Evolutionary conservation across 1,140 invertebrate genomes (phyloP), one percentile per base, ranked within the genome.

Genomic region (Drosophila grimshawi): DNA sequence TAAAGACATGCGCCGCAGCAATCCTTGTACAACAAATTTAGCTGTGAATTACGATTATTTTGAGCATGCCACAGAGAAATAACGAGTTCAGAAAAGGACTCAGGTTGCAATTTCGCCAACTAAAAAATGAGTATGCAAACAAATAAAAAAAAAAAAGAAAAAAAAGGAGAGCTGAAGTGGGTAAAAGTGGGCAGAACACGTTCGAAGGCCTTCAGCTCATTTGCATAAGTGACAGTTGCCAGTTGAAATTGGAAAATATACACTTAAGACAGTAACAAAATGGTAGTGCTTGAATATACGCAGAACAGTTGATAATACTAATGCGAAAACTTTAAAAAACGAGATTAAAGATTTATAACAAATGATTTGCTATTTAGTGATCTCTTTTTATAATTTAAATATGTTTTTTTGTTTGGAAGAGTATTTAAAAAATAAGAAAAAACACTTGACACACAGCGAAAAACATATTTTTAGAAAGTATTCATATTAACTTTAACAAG

Each of bases 221-320:
- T 86, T 86, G 76, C 81, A 76, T 86, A 81, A 86, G 56, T 76
- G 75, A 72, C 76, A 68, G 55, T 57, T 49, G 53, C n/a, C 4
- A 55, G n/a, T 39, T 29, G 32, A 19, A 52, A 37, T 8, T n/a
- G 60, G 46, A 45, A 52, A 35, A 10, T 2, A n/a, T 19, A 19
- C 19, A 19, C 1, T 19, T 19, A n/a, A 41, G 35, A 10, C 35
- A 32, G 43, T 33, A 27, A 27, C 46, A 39, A 56, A 57, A 33
- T 37, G 52, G 19, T 19, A 19, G 10, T 43, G 39, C 10, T 43
- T n/a, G 39, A 43, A 11, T 29, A 19, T 19, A 19, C 19, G 19
- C 19, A 19, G 1, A 19, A 19, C 19, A 19, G 53, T 39, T 10
- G 30, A 35, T 65, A 39, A 8, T 52, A 52, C 27, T 8, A 39